Conservation (phyloP, 2,113 vertebrate genomes). For the Nannospalax galili region DNA sequence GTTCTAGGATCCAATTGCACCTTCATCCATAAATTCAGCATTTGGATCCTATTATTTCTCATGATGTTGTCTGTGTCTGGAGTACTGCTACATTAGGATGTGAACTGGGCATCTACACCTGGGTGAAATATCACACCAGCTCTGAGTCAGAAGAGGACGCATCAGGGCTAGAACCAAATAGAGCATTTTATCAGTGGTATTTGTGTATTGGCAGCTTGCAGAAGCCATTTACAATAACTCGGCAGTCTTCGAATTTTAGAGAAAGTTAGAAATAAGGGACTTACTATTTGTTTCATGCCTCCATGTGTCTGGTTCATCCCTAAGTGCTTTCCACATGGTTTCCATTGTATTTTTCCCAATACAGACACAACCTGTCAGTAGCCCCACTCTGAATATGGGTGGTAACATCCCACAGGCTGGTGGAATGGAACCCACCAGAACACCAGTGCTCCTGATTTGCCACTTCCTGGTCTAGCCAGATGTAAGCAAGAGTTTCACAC, state of each 20-base stretch:
- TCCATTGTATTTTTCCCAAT: background rate
- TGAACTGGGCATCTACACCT: background rate
- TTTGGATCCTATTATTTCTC: constrained; percentile 25
- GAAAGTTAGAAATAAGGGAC: background rate
- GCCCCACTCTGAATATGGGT: too few relatives aligned
- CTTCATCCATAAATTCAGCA: constrained; percentile 3
- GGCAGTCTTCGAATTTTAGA: background rate
- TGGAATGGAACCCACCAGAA: background rate
- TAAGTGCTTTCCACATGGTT: background rate
- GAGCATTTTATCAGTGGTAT: background rate
- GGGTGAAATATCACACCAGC: constrained; percentile 10
- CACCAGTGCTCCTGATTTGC: background rate
- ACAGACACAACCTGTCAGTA: background rate
- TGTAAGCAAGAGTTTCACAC: background rate
- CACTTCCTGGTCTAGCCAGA: background rate
- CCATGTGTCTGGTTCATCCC: background rate
- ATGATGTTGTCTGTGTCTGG: background rate
- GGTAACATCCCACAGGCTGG: background rate
- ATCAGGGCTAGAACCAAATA: background rate
- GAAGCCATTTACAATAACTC: background rate
- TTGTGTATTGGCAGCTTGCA: background rate
- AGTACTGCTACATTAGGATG: background rate
- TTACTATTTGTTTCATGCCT: background rate
- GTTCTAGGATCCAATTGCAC: background rate
- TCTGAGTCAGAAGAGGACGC: background rate